phyloP scores from a whole-genome alignment of 2,113 vertebrate genomes.

The Strigops habroptila region DNA sequence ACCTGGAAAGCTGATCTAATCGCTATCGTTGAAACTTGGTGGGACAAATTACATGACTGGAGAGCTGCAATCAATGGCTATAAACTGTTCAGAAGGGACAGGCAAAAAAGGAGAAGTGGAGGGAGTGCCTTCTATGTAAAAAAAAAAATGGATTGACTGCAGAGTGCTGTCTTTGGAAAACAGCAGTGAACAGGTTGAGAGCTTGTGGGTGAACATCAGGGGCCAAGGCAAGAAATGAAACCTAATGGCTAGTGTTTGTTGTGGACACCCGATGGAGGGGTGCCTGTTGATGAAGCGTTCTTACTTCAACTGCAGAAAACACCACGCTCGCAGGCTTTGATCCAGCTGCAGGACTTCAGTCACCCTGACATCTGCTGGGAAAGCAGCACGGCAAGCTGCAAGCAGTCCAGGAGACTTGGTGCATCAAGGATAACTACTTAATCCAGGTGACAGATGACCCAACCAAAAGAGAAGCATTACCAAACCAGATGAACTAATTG shows the following conservation, averaged over 20 bases:
- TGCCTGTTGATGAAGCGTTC: neutral
- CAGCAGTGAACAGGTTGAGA: neutral
- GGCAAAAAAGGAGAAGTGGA: neutral
- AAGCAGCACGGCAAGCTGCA: neutral
- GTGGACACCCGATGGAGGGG: rapidly evolving
- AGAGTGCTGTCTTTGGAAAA: neutral
- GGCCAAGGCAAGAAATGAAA: neutral
- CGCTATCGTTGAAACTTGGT: neutral
- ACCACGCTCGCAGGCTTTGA: neutral
- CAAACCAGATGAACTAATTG: neutral
- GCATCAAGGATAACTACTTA: neutral
- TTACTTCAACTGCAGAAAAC: neutral
- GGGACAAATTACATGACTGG: neutral
- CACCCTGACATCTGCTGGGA: neutral
- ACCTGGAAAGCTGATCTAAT: neutral
- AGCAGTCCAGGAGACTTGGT: neutral
- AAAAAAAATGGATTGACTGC: neutral
- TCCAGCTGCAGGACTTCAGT: neutral
- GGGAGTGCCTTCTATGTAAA: neutral
- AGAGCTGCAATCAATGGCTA: rapidly evolving
- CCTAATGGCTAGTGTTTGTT: neutral
- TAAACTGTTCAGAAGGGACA: neutral
- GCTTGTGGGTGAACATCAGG: neutral
- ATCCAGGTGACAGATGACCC: neutral
- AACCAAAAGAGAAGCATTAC: neutral